Percentiles rank a stretch among this genome's conserved stretches.
phyloP scores from a whole-genome alignment of 2,797 vertebrate genomes.

The Florisuga fusca region DNA sequence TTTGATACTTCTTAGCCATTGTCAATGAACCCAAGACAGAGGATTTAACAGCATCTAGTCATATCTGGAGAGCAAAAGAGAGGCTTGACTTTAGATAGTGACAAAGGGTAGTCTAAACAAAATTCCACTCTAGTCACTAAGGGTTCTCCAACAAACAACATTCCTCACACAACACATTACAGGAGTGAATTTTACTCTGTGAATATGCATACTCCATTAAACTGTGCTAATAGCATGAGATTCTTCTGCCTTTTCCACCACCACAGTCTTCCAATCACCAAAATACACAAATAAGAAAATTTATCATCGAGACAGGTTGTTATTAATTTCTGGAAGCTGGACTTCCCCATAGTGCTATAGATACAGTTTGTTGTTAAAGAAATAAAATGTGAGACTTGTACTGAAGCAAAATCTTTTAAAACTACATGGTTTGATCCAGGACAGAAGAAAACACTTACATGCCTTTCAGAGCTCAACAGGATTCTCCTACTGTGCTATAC shows the following conservation, averaged over 20 bases:
- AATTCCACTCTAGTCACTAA: not conserved
- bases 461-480: not conserved
- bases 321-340: not conserved
- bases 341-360: not conserved
- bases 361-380: not conserved
- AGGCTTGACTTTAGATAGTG: not conserved
- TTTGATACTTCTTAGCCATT: not conserved
- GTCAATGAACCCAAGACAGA: not conserved
- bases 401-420: not conserved
- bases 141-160: not conserved
- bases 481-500: not conserved
- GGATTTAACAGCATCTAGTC: not conserved
- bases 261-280: not conserved
- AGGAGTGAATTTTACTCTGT: not conserved
- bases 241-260: not conserved
- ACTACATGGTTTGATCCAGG: not conserved
- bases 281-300: not conserved
- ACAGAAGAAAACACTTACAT: not conserved
- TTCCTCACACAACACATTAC: not conserved
- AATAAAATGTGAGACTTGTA: not conserved
- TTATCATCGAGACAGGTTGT: not conserved
- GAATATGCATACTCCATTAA: not conserved
- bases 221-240: not conserved
- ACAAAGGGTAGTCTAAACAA: not conserved
- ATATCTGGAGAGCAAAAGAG: not conserved